Evolutionary conservation across 2,113 vertebrate species (phyloP).

Genomic region (Phylloscopus trochiloides): DNA sequence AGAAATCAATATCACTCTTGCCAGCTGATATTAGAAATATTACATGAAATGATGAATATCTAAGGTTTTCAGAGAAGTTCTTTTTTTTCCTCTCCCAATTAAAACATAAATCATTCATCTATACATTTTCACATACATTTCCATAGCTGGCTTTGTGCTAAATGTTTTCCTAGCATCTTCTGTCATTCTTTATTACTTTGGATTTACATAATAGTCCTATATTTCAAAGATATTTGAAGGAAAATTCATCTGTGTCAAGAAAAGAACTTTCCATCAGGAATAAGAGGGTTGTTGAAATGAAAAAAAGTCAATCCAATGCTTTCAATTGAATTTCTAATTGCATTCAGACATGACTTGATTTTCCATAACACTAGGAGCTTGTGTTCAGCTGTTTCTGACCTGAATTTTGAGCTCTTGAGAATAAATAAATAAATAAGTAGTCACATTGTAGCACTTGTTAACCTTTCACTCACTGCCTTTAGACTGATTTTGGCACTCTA

Average conservation of each 20-base stretch:
- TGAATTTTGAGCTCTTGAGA: neutral
- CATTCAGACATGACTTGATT: neutral
- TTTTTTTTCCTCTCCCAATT: neutral
- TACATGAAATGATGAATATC: neutral
- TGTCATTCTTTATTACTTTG: conserved; percentile 22
- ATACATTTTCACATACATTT: neutral
- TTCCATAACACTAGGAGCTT: neutral
- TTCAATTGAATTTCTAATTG: neutral
- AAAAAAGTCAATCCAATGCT: neutral
- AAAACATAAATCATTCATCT: neutral
- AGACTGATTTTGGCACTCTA: neutral
- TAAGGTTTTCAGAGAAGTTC: neutral
- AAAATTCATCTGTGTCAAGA: neutral
- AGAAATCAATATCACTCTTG: neutral
- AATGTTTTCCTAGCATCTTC: neutral
- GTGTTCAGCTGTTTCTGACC: neutral
- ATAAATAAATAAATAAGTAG: neutral
- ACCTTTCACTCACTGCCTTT: neutral
- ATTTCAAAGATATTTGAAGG: conserved; percentile 19
- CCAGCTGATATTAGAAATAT: neutral
- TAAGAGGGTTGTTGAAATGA: neutral
- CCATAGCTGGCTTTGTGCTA: neutral
- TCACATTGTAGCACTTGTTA: neutral
- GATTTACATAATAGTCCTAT: conserved; percentile 1
- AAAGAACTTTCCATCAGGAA: neutral